Evolutionary conservation across 2,113 vertebrate species (phyloP).

Genomic region (Scalopus aquaticus): DNA sequence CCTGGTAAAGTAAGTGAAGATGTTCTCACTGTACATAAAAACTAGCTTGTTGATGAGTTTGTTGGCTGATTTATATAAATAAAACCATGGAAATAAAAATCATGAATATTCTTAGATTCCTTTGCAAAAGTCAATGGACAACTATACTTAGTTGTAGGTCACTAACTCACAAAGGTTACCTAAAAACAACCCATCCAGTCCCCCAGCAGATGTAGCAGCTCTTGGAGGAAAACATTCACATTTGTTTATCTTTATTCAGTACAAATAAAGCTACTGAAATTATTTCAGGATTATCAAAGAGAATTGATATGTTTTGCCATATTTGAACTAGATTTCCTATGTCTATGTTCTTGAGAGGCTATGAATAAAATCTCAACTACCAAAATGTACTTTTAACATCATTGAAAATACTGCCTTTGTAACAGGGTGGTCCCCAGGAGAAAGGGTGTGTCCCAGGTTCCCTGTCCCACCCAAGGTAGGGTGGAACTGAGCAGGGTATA

Average conservation of each 20-base stretch:
- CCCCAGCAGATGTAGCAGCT: background rate
- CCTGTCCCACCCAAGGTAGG: too few relatives aligned
- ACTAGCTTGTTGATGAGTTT: background rate
- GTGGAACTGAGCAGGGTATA: too few relatives aligned
- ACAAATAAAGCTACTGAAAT: background rate
- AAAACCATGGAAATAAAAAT: background rate
- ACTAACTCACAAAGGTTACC: background rate
- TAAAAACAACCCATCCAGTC: background rate
- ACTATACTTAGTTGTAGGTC: background rate
- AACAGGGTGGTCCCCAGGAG: too few relatives aligned
- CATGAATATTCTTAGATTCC: slow-evolving; percentile 3
- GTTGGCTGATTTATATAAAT: background rate
- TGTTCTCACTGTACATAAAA: background rate
- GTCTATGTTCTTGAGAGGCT: background rate
- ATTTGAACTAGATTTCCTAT: slow-evolving; percentile 7
- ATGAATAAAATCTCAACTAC: background rate
- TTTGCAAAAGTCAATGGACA: slow-evolving; percentile 7
- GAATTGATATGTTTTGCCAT: background rate
- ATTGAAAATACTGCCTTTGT: slow-evolving; percentile 31
- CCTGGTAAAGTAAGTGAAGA: background rate
- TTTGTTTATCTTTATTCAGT: background rate
- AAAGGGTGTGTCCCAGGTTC: too few relatives aligned
- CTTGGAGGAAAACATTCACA: background rate
- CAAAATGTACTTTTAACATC: slow-evolving; percentile 7
- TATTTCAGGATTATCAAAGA: background rate